These are phyloP conservation scores for Galago senegalensis DNA, from an alignment of 2,797 vertebrate species.

Conservation along the genomic window DNA sequence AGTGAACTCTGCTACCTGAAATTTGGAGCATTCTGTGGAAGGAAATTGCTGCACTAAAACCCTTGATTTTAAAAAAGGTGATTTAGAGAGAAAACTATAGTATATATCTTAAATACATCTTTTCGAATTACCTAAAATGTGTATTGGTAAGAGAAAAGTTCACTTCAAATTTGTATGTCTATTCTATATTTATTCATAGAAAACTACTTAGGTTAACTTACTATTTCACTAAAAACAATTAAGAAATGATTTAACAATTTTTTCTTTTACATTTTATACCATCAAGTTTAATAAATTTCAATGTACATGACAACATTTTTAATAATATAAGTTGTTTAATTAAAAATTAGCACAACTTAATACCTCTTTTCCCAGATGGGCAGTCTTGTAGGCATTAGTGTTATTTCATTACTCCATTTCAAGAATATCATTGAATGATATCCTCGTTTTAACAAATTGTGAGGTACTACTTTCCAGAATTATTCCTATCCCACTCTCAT, in stretches of 20 bases:
- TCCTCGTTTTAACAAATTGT: not conserved
- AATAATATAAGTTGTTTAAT: not conserved
- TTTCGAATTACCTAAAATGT: not conserved
- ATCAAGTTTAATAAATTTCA: not conserved
- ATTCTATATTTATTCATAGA: not conserved
- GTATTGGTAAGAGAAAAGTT: not conserved
- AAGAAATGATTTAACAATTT: not conserved
- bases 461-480: not conserved
- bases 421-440: not conserved
- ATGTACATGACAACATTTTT: not conserved
- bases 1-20: constrained; percentile 66
- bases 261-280: not conserved
- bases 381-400: not conserved
- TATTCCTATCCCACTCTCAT: fast-evolving
- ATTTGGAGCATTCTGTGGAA: not conserved
- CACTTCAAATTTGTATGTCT: not conserved
- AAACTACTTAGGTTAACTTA: not conserved
- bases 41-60: not conserved
- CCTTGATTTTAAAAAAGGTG: constrained; percentile 37
- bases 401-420: not conserved
- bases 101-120: not conserved
- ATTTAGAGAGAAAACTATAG: not conserved
- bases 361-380: not conserved
- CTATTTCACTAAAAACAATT: not conserved
- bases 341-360: not conserved